These are phyloP conservation scores for Caenorhabditis japonica DNA, from an alignment of 2,888 invertebrate species.

Conservation along the genomic window DNA sequence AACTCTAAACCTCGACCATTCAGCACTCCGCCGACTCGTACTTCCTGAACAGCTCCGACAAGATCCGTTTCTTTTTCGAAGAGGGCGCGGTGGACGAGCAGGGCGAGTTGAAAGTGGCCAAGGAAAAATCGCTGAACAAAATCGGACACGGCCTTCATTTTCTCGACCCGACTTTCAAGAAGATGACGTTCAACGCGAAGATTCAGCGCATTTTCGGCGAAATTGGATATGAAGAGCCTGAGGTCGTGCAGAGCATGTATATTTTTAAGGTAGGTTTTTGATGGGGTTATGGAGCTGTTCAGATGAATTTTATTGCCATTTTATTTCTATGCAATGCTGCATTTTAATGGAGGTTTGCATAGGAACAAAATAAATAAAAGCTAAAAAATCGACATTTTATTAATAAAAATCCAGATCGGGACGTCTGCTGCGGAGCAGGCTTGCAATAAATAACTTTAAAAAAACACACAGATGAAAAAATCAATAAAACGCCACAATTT, in stretches of 20 bases:
- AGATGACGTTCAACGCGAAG: constrained; percentile 87
- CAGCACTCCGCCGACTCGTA: constrained; percentile 82
- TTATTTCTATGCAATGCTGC: too few relatives aligned
- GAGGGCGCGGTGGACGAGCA: constrained; percentile 85
- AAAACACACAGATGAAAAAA: too few relatives aligned
- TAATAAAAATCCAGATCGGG: too few relatives aligned
- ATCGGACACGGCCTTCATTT: constrained; percentile 89
- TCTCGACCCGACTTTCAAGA: constrained; percentile 86
- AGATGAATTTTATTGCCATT: too few relatives aligned
- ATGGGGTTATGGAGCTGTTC: too few relatives aligned
- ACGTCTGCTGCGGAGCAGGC: too few relatives aligned
- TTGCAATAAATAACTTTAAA: too few relatives aligned
- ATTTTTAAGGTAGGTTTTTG: constrained; percentile 89
- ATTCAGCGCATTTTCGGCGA: constrained; percentile 84
- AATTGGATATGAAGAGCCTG: constrained; percentile 86
- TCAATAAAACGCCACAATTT: too few relatives aligned
- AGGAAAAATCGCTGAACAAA: constrained; percentile 81
- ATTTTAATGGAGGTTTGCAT: too few relatives aligned
- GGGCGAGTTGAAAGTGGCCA: constrained; percentile 79
- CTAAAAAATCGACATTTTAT: too few relatives aligned
- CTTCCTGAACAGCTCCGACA: constrained; percentile 92
- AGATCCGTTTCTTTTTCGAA: constrained; percentile 92
- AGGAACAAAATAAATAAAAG: too few relatives aligned
- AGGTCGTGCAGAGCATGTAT: constrained; percentile 95
- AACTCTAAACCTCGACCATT: constrained; percentile 10